Evolutionary conservation across 2,113 vertebrate genomes (phyloP).

Genomic region (Heterocephalus glaber): DNA sequence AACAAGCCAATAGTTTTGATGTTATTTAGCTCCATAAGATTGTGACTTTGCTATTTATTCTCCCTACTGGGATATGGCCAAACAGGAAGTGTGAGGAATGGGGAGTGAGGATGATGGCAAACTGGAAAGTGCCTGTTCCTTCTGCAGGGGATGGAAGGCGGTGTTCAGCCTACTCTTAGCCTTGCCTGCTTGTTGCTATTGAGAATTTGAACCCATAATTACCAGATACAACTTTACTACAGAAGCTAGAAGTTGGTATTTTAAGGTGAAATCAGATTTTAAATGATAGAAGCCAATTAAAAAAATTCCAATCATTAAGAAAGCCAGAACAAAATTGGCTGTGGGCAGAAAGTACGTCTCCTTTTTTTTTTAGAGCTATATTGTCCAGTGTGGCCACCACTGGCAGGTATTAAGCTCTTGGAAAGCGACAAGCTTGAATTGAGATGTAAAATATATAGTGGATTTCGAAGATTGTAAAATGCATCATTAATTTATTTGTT

Average conservation of each 20-base stretch:
- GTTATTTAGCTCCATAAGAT: constrained; percentile 43
- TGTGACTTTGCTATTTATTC: constrained; percentile 44
- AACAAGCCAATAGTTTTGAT: constrained; percentile 73
- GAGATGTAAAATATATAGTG: not conserved
- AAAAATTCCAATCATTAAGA: not conserved
- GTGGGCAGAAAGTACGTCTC: not conserved
- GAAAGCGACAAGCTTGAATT: not conserved
- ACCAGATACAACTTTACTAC: not conserved
- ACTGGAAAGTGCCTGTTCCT: not conserved
- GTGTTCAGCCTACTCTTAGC: rapidly evolving
- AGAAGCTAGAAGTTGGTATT: constrained; percentile 19
- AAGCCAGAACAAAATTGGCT: constrained; percentile 8
- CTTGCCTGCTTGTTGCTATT: not conserved
- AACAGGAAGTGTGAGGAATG: constrained; percentile 44
- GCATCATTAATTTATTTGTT: not conserved
- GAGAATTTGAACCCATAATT: not conserved
- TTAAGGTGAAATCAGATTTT: constrained; percentile 44
- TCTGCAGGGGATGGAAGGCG: no score
- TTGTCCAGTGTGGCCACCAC: not conserved
- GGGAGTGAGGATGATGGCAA: not conserved
- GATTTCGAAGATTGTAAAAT: not conserved
- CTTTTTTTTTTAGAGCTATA: not conserved
- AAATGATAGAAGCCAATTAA: not conserved
- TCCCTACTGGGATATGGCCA: constrained; percentile 31
- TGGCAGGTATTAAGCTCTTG: not conserved